phyloP scores from a whole-genome alignment of 2,888 invertebrate genomes.

The Nudaria mundana region DNA sequence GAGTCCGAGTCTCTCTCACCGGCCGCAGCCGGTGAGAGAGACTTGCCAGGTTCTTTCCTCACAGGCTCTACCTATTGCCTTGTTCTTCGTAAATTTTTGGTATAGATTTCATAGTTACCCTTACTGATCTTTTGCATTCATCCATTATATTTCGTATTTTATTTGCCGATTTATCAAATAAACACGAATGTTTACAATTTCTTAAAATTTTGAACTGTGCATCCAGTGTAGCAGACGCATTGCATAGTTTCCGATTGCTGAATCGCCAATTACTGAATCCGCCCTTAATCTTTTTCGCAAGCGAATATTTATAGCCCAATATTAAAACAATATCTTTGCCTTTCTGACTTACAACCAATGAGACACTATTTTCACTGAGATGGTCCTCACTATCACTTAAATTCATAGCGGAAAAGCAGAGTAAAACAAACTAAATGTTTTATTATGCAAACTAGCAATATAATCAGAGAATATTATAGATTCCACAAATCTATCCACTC shows the following conservation, averaged over 20 bases:
- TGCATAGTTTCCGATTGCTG: background rate
- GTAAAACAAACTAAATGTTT: background rate
- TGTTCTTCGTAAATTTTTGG: background rate
- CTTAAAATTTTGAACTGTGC: background rate
- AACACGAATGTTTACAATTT: background rate
- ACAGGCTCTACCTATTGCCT: no score
- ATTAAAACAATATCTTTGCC: background rate
- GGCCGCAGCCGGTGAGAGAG: no score
- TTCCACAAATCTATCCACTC: background rate
- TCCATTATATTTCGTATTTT: background rate
- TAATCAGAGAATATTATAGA: background rate
- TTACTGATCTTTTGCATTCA: background rate
- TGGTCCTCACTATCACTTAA: background rate
- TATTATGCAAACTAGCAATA: background rate
- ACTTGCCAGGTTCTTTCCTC: background rate
- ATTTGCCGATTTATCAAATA: background rate
- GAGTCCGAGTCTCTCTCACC: no score
- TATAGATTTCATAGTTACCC: background rate
- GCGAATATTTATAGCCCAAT: background rate
- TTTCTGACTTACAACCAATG: background rate
- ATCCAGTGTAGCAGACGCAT: background rate
- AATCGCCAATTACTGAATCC: background rate
- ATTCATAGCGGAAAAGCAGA: background rate
- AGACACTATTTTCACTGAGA: constrained; percentile 1
- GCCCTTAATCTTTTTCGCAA: background rate